phyloP scores from a whole-genome alignment of 2,113 vertebrate genomes.

The Plecturocebus donacophilus region DNA sequence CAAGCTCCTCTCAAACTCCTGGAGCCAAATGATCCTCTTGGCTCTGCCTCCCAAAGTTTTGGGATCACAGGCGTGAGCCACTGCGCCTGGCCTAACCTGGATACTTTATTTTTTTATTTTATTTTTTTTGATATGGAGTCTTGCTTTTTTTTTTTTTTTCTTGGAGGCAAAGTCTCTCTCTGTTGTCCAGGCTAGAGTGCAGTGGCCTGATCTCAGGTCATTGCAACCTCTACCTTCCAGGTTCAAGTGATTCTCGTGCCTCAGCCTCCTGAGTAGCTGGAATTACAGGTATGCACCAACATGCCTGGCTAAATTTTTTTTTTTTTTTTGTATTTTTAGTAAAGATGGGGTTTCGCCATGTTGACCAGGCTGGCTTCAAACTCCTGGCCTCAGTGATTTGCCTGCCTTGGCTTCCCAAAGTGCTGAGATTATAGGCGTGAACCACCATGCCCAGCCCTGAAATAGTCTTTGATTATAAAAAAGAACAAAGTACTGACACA shows the following conservation, averaged over 20 bases:
- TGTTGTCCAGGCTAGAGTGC: not conserved
- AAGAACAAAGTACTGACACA: not conserved
- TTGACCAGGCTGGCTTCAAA: not conserved
- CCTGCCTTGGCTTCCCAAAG: not conserved
- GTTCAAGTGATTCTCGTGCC: not conserved
- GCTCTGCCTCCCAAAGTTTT: not conserved
- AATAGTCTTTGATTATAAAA: not conserved
- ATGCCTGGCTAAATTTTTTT: not conserved
- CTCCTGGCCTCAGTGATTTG: not conserved
- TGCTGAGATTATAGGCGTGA: not conserved
- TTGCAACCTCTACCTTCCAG: not conserved
- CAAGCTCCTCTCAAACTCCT: not conserved
- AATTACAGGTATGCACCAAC: not conserved
- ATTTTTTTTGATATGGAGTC: no score
- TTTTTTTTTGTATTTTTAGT: not conserved
- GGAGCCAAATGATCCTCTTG: not conserved
- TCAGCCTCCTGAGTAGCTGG: not conserved
- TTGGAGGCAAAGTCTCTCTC: not conserved
- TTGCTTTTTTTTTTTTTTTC: not conserved
- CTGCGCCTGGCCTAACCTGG: no score
- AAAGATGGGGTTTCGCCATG: not conserved
- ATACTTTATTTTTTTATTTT: no score
- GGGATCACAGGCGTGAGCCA: not conserved
- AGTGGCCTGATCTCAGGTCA: not conserved
- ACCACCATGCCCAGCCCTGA: no score